Evolutionary conservation across 2,797 vertebrate species (phyloP), one percentile per base, ranked within the genome.

Genomic region (Balearica regulorum): DNA sequence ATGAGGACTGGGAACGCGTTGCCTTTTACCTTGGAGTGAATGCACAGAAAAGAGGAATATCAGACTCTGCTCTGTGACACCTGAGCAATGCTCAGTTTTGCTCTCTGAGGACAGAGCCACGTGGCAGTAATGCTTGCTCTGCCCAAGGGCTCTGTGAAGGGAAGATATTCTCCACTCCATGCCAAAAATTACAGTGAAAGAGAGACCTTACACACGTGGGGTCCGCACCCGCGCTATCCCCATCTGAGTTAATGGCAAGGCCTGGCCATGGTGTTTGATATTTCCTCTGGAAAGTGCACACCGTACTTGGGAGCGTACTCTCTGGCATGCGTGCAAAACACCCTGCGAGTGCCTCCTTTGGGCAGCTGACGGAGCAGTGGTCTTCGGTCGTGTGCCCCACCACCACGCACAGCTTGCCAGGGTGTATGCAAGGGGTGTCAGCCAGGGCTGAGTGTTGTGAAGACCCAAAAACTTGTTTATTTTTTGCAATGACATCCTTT

Each of bases 221-320:
- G 11, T 77, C 35, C 19, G 24, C 14, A 29, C 13, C 12, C 0
- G 1, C 18, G 0, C 26, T 46, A 35, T 24, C 20, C 29, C 68
- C 5, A 35, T 58, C 48, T 1, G 16, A 57, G n/a, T n/a, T 55
- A 81, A 73, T 3, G 16, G 55, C 43, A 48, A 48, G 31, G 31
- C 21, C 53, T 49, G 29, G 25, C 48, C 0, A 1, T 43, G 41
- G 48, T 6, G 2, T 62, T 65, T 53, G 16, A 6, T 9, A 11
- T 15, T 77, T 61, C 49, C 33, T 68, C 68, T 68, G 55, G 65
- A 64, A 84, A 62, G 73, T 5, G n/a, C 39, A 44, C 0, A 3
- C 24, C 26, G 61, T 33, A 20, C 76, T 43, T 44, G 53, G 35
- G 35, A 35, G 53, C 1, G 0, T 33, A 5, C 15, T 53, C 57